These are phyloP conservation scores for Neosalanx taihuensis DNA, from an alignment of 2,797 vertebrate genomes.

Conservation along the genomic window DNA sequence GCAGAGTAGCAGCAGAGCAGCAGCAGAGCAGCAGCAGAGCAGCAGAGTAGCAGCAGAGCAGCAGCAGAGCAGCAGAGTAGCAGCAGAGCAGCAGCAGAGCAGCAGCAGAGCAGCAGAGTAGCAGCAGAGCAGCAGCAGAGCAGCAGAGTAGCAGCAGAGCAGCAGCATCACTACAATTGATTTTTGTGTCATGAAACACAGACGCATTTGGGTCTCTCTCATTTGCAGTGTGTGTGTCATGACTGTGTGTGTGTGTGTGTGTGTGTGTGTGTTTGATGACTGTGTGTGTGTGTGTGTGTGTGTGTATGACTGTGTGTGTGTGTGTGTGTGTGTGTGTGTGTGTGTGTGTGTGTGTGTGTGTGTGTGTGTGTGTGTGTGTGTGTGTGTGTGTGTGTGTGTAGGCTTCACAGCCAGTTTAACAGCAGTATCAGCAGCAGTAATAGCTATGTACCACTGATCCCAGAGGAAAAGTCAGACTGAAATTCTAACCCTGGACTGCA, in stretches of 20 bases:
- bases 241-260: background rate
- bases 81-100: too few species aligned
- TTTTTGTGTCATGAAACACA: too few species aligned
- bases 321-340: background rate
- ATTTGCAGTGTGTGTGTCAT: background rate
- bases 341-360: background rate
- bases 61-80: too few species aligned
- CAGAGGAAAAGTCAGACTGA: too few species aligned
- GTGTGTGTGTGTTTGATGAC: slow-evolving; percentile 10
- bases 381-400: slow-evolving; percentile 14
- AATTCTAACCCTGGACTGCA: too few species aligned
- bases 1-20: too few species aligned
- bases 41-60: too few species aligned
- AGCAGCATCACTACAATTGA: too few species aligned
- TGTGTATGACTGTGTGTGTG: background rate
- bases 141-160: slow-evolving; percentile 46
- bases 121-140: too few species aligned
- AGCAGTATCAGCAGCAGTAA: slow-evolving; percentile 42
- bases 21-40: too few species aligned
- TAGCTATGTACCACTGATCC: slow-evolving; percentile 34
- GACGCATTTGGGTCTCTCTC: too few species aligned
- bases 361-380: background rate
- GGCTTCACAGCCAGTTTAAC: background rate
- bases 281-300: background rate
- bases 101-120: too few species aligned